These are phyloP conservation scores for Macaria notata DNA, from an alignment of 2,888 invertebrate genomes.

Conservation along the genomic window DNA sequence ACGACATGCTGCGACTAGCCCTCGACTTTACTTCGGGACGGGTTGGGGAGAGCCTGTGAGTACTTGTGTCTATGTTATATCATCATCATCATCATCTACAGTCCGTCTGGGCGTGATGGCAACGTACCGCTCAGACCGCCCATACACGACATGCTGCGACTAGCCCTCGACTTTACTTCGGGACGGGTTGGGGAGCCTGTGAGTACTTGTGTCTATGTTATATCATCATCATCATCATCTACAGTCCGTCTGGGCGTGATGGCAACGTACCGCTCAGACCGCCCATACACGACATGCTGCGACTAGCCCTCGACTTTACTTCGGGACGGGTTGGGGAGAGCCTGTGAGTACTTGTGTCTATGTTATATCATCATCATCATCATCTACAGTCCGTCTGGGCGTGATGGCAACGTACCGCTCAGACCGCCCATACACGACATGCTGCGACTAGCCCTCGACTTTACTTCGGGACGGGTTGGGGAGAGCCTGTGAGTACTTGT, in stretches of 20 bases:
- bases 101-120: conserved; percentile 96
- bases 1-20: conserved; percentile 90
- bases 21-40: conserved; percentile 92
- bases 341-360: conserved; percentile 82
- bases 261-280: conserved; percentile 96
- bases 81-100: no score
- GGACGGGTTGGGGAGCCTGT: conserved; percentile 94
- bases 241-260: conserved; percentile 91
- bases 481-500: conserved; percentile 86
- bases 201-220: conserved; percentile 46
- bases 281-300: conserved; percentile 91
- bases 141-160: conserved; percentile 90
- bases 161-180: conserved; percentile 91
- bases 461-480: conserved; percentile 92
- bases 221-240: no score
- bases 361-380: no score
- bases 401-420: conserved; percentile 98
- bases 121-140: conserved; percentile 94
- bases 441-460: conserved; percentile 89
- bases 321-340: conserved; percentile 93
- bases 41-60: conserved; percentile 92
- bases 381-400: conserved; percentile 84
- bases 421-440: conserved; percentile 92
- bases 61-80: conserved; percentile 10
- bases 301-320: conserved; percentile 90